A percentile compares a stretch with the other conserved stretches of the same genome.
Conservation (phyloP, 2,888 invertebrate genomes). For the Chrysolina haemoptera region DNA sequence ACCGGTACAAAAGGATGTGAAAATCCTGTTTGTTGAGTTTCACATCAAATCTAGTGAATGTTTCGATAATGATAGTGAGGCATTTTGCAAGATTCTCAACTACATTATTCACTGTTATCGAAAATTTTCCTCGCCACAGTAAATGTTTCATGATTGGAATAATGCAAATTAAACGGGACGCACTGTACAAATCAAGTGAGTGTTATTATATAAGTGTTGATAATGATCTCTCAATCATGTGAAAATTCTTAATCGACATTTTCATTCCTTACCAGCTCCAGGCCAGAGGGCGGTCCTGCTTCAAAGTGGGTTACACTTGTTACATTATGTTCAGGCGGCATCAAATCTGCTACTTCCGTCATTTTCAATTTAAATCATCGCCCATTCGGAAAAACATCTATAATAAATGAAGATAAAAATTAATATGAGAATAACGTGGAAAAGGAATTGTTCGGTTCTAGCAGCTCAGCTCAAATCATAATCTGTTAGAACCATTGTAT, state of each 20-base stretch:
- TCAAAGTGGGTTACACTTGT: conserved; percentile 68
- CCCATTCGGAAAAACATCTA: conserved; percentile 38
- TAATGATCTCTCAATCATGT: conserved; percentile 10
- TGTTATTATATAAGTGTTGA: conserved; percentile 11
- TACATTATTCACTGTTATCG: not conserved
- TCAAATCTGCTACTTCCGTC: conserved; percentile 66
- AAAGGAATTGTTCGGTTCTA: too few relatives aligned
- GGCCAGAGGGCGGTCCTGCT: conserved; percentile 68
- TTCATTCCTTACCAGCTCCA: conserved; percentile 63
- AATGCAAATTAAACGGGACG: not conserved
- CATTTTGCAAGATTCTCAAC: too few relatives aligned
- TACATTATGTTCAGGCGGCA: conserved; percentile 73
- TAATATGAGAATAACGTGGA: not conserved
- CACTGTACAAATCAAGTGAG: not conserved
- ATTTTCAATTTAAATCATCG: conserved; percentile 57
- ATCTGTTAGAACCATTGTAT: too few relatives aligned
- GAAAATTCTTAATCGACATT: not conserved
- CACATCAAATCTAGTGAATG: too few relatives aligned
- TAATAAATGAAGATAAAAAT: conserved; percentile 32
- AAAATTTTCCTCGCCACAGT: not conserved
- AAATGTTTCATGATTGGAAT: not conserved
- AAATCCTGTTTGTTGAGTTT: too few relatives aligned
- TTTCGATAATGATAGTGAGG: too few relatives aligned
- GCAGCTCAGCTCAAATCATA: too few relatives aligned
- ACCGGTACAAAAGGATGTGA: too few relatives aligned